These are phyloP conservation scores for Aphidius gifuensis DNA, from an alignment of 1,140 invertebrate species.

Conservation along the genomic window DNA sequence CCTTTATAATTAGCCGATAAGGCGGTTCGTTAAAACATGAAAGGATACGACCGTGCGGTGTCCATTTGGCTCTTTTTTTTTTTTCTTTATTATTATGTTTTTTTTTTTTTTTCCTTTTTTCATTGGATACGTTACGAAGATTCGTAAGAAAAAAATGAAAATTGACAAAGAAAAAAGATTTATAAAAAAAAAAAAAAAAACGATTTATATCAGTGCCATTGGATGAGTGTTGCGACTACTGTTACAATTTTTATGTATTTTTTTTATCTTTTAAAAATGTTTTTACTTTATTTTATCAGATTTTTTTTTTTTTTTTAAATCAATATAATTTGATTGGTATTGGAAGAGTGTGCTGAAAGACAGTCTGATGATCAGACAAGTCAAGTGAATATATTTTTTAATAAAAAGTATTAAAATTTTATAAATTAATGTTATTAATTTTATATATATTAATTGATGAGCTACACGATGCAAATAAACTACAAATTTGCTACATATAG, in stretches of 20 bases:
- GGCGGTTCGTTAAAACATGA: slow-evolving; percentile 27
- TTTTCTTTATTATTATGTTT: neutral
- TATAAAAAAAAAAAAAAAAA: neutral
- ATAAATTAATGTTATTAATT: too few relatives aligned
- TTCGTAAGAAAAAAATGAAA: too few relatives aligned
- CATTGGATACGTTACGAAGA: too few relatives aligned
- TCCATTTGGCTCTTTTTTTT: neutral
- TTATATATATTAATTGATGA: too few relatives aligned
- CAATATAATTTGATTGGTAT: neutral
- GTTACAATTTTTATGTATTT: slow-evolving; percentile 26
- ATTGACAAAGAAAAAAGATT: too few relatives aligned
- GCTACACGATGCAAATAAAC: too few relatives aligned
- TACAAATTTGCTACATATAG: too few relatives aligned
- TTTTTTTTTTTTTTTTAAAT: neutral
- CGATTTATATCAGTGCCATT: slow-evolving; percentile 6
- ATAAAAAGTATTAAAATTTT: too few relatives aligned
- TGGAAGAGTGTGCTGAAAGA: too few relatives aligned
- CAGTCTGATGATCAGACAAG: too few relatives aligned
- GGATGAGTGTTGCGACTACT: slow-evolving; percentile 20
- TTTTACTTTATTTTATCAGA: neutral
- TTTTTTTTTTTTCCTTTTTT: too few relatives aligned
- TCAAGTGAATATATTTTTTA: too few relatives aligned
- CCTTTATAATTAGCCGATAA: slow-evolving; percentile 28
- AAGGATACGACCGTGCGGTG: slow-evolving; percentile 17
- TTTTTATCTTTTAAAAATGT: slow-evolving; percentile 1